Evolutionary conservation across 1,140 invertebrate genomes (phyloP), one percentile per base, ranked within the genome.

Genomic region (Drosophila athabasca): DNA sequence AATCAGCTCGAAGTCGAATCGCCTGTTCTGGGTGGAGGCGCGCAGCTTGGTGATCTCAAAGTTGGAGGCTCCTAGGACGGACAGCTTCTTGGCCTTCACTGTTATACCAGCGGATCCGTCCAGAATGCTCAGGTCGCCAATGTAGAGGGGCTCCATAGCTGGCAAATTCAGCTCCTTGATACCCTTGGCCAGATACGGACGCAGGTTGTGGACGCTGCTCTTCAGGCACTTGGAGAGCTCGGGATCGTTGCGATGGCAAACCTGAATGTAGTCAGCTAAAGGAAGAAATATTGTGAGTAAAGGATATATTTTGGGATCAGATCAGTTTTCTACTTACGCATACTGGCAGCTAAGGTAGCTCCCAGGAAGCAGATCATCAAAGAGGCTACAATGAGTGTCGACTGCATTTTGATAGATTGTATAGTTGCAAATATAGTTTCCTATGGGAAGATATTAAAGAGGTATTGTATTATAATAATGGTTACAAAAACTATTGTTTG

Each of bases 151-250:
- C 69, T 95, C 94, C 49, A 95, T 74, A 0, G 93, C 91, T 0
- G 94, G 94, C 11, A 95, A 93, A 62, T 94, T 93, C 43, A 94
- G 93, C 41, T 95, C 93, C 2, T 94, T 93, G 22, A 94, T 92
- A 83, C 93, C 93, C 66, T 91, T 91, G 15, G 68, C 85, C 59
- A 93, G 78, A 73, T 92, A 91, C 6, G 92, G 93, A 43, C 91
- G 92, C 24, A 95, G 61, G 58, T 90, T 78, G 53, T 93, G 92
- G 2, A 94, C 92, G 35, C 93, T 93, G 11, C 90, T 79, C 45
- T 76, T 92, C 2, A 95, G 75, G 74, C 95, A 95, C 17, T 92
- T 82, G 8, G 93, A 92, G 6, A 94, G 59, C 26, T 93, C 89
- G 0, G 94, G 94, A 72, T 94, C 93, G 59, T 90, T 92, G 58